These are phyloP conservation scores for Hippocampus abdominalis DNA, from an alignment of 2,113 vertebrate species.

Conservation along the genomic window DNA sequence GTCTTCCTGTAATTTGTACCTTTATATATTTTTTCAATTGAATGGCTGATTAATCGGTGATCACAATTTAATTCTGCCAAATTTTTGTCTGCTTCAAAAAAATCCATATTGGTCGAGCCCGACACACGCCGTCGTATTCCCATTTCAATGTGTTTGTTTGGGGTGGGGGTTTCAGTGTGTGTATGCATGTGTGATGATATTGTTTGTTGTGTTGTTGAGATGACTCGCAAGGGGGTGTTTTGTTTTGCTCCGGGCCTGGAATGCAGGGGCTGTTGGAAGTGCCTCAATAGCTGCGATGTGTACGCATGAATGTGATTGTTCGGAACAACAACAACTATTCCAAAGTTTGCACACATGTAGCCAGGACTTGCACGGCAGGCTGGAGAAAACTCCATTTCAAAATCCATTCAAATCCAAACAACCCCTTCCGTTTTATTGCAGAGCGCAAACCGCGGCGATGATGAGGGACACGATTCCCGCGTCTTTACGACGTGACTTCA, in stretches of 20 bases:
- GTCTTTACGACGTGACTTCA: background rate
- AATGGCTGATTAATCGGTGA: too few relatives aligned
- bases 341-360: background rate
- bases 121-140: constrained; percentile 13
- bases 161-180: constrained; percentile 12
- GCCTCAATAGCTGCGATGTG: constrained; percentile 28
- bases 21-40: too few relatives aligned
- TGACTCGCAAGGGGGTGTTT: constrained; percentile 51
- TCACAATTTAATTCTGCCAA: background rate
- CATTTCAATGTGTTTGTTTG: constrained; percentile 12
- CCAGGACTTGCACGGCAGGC: background rate
- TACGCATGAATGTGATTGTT: constrained; percentile 5
- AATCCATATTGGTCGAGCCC: background rate
- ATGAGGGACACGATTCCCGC: background rate
- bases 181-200: constrained; percentile 11
- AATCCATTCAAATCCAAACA: background rate
- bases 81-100: constrained; percentile 20
- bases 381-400: background rate
- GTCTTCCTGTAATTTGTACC: too few relatives aligned
- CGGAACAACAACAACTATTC: background rate
- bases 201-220: constrained; percentile 41
- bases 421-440: background rate
- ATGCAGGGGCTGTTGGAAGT: constrained; percentile 20
- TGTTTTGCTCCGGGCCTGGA: constrained; percentile 28
- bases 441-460: background rate